Conservation (phyloP, 2,113 vertebrate species). For the Nanger granti region DNA sequence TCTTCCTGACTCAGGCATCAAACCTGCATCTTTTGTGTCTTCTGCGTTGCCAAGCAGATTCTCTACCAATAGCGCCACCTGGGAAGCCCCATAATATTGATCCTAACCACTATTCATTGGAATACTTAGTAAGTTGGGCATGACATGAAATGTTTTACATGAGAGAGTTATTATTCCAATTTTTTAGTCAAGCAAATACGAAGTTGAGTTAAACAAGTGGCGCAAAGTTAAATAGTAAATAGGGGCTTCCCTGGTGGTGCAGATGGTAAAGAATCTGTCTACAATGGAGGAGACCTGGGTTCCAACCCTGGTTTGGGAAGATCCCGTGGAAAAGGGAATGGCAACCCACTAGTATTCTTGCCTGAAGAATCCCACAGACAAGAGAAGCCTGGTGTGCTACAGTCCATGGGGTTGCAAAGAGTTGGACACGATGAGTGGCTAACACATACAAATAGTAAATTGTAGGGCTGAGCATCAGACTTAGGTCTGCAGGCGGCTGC, state of each 20-base stretch:
- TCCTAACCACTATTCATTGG: background rate
- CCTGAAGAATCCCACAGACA: background rate
- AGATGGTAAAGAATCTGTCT: background rate
- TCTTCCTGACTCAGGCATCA: background rate
- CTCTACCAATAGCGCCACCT: background rate
- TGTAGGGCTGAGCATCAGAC: background rate
- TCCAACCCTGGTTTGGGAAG: background rate
- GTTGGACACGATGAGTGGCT: background rate
- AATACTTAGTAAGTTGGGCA: background rate
- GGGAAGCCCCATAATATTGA: background rate
- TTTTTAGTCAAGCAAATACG: background rate
- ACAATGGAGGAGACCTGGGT: background rate
- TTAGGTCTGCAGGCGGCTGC: background rate
- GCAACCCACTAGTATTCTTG: background rate
- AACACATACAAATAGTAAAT: background rate
- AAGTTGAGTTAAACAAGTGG: background rate
- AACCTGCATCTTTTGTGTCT: background rate
- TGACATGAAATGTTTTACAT: background rate
- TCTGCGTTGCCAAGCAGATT: background rate
- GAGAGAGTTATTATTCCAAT: background rate
- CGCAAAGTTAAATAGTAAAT: background rate
- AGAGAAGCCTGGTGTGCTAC: background rate
- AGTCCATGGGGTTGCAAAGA: background rate
- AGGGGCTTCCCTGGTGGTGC: background rate
- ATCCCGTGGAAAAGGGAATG: background rate